Conservation (phyloP, 2,888 invertebrate species). For the Agrenia bidenticulata region DNA sequence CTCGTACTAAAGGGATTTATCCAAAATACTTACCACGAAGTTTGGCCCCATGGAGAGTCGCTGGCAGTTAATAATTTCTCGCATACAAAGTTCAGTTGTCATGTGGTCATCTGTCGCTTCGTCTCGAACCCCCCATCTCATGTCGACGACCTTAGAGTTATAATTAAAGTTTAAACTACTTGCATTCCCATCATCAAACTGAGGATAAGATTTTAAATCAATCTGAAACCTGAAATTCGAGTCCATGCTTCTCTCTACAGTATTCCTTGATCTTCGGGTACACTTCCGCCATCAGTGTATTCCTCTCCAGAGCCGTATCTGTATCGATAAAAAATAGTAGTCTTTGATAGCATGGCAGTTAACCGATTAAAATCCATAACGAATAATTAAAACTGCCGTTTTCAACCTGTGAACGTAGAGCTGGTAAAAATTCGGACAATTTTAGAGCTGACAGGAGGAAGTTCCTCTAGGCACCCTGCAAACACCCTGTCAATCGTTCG, state of each 20-base stretch:
- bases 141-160: constrained; percentile 81
- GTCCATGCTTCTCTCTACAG: constrained; percentile 92
- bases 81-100: constrained; percentile 97
- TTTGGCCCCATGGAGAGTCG: constrained; percentile 96
- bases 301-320: constrained; percentile 97
- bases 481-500: constrained; percentile 87
- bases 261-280: constrained; percentile 96
- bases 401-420: constrained; percentile 90
- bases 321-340: constrained; percentile 39
- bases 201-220: not conserved
- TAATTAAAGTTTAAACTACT: not conserved
- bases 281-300: constrained; percentile 96
- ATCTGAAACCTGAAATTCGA: constrained; percentile 89
- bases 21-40: constrained; percentile 87
- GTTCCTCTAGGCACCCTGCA: constrained; percentile 77
- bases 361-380: not conserved
- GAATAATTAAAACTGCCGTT: not conserved
- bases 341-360: too few species aligned
- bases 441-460: constrained; percentile 95
- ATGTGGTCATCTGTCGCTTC: constrained; percentile 99
- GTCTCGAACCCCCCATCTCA: constrained; percentile 98
- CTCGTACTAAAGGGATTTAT: too few species aligned
- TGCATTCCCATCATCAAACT: too few species aligned
- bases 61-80: constrained; percentile 97
- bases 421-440: constrained; percentile 98